A percentile compares a stretch with the other conserved stretches of the same genome.
Conservation (phyloP, 2,797 vertebrate species). For the Tarsius wallacei region DNA sequence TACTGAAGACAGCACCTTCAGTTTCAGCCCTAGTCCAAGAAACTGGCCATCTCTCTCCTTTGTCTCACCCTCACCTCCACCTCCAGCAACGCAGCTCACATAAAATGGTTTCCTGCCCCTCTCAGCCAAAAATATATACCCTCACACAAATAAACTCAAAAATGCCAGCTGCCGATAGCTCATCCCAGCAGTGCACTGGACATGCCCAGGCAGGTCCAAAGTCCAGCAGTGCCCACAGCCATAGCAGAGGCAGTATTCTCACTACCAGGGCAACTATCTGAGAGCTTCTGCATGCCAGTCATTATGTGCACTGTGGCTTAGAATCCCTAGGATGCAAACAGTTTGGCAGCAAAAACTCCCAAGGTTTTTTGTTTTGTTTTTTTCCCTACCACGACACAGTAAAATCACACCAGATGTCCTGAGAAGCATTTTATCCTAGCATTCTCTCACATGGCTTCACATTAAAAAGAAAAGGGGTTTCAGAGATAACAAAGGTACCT, state of each 20-base stretch:
- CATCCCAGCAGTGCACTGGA: neutral
- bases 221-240: neutral
- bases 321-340: neutral
- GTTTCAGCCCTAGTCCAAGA: neutral
- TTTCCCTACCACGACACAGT: neutral
- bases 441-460: neutral
- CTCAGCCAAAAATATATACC: neutral
- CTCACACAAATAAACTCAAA: slow-evolving; percentile 7
- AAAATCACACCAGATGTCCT: neutral
- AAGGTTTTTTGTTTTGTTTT: neutral
- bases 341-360: neutral
- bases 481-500: neutral
- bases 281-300: neutral
- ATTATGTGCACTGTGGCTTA: neutral
- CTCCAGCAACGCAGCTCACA: neutral
- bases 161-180: neutral
- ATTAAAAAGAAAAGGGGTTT: neutral
- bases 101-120: neutral
- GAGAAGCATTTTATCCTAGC: neutral
- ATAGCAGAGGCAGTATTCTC: neutral
- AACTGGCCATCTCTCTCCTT: neutral
- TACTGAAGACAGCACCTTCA: neutral
- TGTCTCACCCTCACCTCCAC: neutral
- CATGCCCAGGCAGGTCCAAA: neutral
- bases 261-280: neutral